phyloP scores from a whole-genome alignment of 2,113 vertebrate genomes.

The Dicrurus megarhynchus region DNA sequence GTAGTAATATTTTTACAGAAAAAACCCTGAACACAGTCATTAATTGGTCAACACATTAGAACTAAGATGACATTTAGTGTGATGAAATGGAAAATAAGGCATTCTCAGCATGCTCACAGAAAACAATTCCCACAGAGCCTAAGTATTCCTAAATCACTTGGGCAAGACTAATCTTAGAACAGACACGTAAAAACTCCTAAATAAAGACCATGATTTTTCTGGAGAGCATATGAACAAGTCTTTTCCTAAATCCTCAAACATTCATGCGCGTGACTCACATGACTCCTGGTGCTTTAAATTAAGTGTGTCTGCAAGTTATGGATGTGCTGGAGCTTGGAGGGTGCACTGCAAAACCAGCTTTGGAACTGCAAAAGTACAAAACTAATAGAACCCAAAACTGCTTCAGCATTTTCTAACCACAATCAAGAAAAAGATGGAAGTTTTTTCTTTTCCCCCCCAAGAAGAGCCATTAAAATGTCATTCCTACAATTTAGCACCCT shows the following conservation, averaged over 20 bases:
- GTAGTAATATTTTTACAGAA: slow-evolving; percentile 7
- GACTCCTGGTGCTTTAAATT: not conserved
- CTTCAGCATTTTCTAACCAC: not conserved
- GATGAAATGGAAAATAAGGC: slow-evolving; percentile 39
- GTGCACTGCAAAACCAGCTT: not conserved
- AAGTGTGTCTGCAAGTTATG: not conserved
- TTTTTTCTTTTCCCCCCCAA: not conserved
- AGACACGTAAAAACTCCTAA: not conserved
- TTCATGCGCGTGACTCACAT: not conserved
- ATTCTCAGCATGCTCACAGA: not conserved
- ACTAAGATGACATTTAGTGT: not conserved
- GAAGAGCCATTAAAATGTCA: slow-evolving; percentile 3
- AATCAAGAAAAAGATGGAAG: not conserved
- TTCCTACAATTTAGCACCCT: not conserved
- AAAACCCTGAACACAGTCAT: not conserved
- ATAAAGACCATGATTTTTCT: not conserved
- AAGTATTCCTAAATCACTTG: not conserved
- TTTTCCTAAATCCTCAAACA: not conserved
- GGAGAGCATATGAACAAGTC: not conserved
- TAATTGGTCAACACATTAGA: not conserved
- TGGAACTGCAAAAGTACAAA: not conserved
- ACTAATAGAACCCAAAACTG: not conserved
- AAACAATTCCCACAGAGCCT: not conserved
- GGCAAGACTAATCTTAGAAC: slow-evolving; percentile 30
- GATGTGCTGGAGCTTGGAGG: not conserved